A percentile compares a stretch with the other conserved stretches of the same genome.
Conservation (phyloP, 2,797 vertebrate genomes). For the Vireo griseus region DNA sequence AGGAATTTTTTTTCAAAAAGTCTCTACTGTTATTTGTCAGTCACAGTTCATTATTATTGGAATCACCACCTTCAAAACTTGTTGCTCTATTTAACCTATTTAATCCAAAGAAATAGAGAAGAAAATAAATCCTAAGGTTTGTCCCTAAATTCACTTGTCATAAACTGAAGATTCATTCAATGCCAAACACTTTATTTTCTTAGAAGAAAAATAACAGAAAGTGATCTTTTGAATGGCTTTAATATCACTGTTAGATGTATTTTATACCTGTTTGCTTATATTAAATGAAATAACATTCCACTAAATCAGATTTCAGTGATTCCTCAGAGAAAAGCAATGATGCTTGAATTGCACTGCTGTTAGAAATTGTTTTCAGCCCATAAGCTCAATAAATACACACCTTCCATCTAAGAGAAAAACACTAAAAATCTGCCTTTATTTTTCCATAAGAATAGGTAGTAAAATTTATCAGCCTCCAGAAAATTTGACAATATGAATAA, state of each 20-base stretch:
- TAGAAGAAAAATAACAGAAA: background rate
- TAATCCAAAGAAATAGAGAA: background rate
- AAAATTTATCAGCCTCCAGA: background rate
- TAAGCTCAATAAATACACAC: constrained; percentile 5
- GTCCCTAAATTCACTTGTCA: background rate
- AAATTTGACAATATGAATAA: background rate
- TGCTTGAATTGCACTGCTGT: constrained; percentile 16
- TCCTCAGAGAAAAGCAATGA: background rate
- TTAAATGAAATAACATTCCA: constrained; percentile 9
- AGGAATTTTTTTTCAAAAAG: background rate
- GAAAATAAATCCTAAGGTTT: background rate
- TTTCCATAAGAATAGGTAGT: background rate
- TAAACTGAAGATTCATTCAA: background rate
- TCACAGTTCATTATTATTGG: background rate
- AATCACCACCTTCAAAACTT: background rate
- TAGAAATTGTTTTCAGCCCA: constrained; percentile 23
- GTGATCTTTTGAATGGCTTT: background rate
- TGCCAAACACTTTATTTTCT: background rate
- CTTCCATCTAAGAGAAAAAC: background rate
- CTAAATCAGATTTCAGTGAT: background rate
- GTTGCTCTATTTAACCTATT: background rate
- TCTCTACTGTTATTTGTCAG: background rate
- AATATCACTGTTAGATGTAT: background rate
- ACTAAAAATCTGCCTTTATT: background rate
- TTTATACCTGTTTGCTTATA: background rate